Evolutionary conservation across 1,140 invertebrate genomes (phyloP).

Genomic region (Pentalonia nigronervosa): DNA sequence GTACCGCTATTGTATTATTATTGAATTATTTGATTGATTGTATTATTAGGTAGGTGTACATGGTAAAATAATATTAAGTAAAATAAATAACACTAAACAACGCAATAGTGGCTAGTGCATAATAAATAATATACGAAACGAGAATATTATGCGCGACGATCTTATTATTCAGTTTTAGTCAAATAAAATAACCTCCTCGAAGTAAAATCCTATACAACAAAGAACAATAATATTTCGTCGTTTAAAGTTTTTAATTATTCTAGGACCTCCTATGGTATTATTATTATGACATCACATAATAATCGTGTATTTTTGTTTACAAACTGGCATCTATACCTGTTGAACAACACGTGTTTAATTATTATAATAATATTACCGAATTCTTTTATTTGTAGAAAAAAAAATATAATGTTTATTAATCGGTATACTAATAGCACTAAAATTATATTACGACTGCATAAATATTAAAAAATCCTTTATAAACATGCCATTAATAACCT

Average conservation of each 20-base stretch:
- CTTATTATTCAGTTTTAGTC: neutral
- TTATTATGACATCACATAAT: neutral
- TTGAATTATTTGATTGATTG: neutral
- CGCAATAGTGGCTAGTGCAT: neutral
- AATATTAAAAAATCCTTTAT: neutral
- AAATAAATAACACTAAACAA: neutral
- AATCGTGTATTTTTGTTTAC: neutral
- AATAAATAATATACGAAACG: neutral
- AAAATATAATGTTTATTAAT: conserved; percentile 15
- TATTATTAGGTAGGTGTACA: neutral
- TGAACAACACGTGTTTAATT: neutral
- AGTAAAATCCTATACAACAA: neutral
- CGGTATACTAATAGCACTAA: neutral
- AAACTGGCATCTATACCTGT: neutral
- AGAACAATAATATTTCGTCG: neutral
- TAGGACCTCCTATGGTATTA: neutral
- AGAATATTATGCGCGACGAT: neutral
- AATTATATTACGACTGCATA: neutral
- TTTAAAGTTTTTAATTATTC: conserved; percentile 19
- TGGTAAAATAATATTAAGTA: neutral
- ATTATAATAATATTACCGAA: neutral
- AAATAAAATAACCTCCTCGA: neutral
- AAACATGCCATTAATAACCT: neutral
- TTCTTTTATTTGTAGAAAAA: neutral
- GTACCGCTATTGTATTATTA: neutral